These are phyloP conservation scores for Noctua janthe DNA, from an alignment of 2,888 invertebrate genomes.

Conservation along the genomic window DNA sequence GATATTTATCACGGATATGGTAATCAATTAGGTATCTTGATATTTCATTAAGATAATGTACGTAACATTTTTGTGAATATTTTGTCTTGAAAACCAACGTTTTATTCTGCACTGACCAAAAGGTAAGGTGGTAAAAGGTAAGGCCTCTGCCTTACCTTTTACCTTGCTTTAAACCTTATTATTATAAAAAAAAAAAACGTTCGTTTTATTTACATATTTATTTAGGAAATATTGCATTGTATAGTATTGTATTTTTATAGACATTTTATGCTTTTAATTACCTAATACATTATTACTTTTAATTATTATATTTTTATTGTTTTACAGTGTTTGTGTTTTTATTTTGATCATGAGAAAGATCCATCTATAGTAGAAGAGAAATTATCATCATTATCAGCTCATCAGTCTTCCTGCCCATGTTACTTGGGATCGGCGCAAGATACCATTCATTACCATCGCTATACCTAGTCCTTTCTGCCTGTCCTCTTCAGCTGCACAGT, in stretches of 20 bases:
- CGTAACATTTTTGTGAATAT: not conserved
- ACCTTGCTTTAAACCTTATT: not conserved
- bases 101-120: not conserved
- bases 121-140: too few relatives aligned
- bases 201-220: not conserved
- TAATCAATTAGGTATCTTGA: not conserved
- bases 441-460: too few relatives aligned
- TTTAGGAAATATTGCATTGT: not conserved
- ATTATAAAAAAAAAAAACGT: not conserved
- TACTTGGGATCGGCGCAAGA: too few relatives aligned
- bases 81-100: not conserved
- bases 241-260: not conserved
- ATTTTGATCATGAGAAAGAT: not conserved
- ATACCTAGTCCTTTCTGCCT: too few relatives aligned
- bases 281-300: too few relatives aligned
- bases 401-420: too few relatives aligned
- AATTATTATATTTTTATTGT: conserved; percentile 1
- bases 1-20: not conserved
- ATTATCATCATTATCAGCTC: not conserved
- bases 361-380: not conserved
- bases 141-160: not conserved
- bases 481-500: not conserved
- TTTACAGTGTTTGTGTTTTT: conserved; percentile 7
- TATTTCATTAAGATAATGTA: not conserved
- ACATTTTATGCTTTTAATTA: not conserved